phyloP scores from a whole-genome alignment of 2,113 vertebrate species.

The Zootoca vivipara region DNA sequence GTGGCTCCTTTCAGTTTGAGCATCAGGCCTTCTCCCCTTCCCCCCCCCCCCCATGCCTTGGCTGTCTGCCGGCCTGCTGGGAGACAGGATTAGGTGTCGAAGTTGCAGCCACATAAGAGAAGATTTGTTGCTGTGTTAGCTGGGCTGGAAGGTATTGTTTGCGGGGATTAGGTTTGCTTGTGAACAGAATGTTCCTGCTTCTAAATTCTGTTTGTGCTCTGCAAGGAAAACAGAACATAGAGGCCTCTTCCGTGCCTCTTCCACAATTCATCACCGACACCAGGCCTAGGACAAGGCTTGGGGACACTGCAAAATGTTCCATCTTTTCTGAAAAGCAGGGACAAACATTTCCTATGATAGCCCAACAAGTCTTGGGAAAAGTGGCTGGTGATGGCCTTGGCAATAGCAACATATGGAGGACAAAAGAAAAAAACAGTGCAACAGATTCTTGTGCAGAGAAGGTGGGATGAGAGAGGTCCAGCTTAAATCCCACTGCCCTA shows the following conservation, averaged over 20 bases:
- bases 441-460: not conserved
- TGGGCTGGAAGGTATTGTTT: slow-evolving; percentile 33
- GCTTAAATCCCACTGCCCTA: not conserved
- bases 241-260: not conserved
- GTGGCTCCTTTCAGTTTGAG: not conserved
- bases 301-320: not conserved
- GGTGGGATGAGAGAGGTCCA: not conserved
- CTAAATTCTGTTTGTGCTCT: slow-evolving; percentile 19
- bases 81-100: slow-evolving; percentile 42
- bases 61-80: slow-evolving; percentile 13
- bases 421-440: too few species aligned
- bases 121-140: slow-evolving; percentile 17
- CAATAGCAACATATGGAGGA: too few species aligned
- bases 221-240: not conserved
- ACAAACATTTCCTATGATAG: too few species aligned
- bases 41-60: not conserved
- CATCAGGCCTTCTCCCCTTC: not conserved
- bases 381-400: not conserved
- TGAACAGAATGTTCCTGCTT: slow-evolving; percentile 17
- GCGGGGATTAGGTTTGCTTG: slow-evolving; percentile 26
- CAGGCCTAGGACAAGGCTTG: not conserved
- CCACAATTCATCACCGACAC: not conserved
- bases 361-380: not conserved
- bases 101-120: slow-evolving; percentile 31
- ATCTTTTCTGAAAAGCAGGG: not conserved